phyloP scores from a whole-genome alignment of 2,797 vertebrate species.

The Anabacerthia variegaticeps region DNA sequence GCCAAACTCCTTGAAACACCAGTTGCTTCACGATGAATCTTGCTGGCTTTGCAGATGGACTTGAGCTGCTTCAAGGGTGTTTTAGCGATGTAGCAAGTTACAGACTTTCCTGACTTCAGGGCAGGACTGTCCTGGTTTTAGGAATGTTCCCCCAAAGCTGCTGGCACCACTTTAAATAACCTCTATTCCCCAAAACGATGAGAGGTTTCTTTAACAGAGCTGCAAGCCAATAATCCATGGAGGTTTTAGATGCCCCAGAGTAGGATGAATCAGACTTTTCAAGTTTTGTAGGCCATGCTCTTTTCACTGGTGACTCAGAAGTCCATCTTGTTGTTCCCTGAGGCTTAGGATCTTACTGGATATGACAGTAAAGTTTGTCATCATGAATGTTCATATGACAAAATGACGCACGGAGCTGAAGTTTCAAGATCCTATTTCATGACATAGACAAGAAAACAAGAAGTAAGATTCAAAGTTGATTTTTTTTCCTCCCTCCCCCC shows the following conservation, averaged over 20 bases:
- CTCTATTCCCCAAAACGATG: neutral
- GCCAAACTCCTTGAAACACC: neutral
- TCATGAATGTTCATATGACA: neutral
- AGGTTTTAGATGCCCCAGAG: neutral
- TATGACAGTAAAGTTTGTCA: neutral
- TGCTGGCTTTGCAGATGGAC: neutral
- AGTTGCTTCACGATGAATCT: neutral
- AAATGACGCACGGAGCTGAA: neutral
- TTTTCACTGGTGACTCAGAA: neutral
- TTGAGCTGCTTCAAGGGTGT: neutral
- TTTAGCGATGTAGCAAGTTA: neutral
- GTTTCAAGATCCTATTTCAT: neutral
- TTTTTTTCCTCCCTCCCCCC: rapidly evolving
- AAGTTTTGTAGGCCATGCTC: neutral
- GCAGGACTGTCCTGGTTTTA: neutral
- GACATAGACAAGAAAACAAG: neutral
- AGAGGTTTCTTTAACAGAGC: neutral
- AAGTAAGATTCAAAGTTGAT: neutral
- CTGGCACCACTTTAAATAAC: neutral
- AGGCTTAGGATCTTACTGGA: neutral
- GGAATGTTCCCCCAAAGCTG: neutral
- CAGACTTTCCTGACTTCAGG: neutral
- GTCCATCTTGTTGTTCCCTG: neutral
- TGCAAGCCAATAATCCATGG: neutral
- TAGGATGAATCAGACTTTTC: constrained; percentile 5